Evolutionary conservation across 2,797 vertebrate genomes (phyloP).

Genomic region (Pseudochaenichthys georgianus): DNA sequence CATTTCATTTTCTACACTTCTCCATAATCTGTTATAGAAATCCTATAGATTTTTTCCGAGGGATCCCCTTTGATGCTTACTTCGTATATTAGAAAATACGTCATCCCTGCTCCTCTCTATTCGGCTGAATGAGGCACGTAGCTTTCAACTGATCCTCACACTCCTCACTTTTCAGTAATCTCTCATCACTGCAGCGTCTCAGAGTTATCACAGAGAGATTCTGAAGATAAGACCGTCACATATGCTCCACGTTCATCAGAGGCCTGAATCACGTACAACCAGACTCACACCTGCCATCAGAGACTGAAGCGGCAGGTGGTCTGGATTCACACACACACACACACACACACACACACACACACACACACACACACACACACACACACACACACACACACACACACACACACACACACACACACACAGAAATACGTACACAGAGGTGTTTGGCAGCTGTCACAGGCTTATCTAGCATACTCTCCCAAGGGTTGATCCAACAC

Average conservation of each 20-base stretch:
- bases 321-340: conserved; percentile 64
- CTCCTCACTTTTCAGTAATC: conserved; percentile 71
- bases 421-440: conserved; percentile 43
- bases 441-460: conserved; percentile 84
- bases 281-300: conserved; percentile 72
- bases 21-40: too few relatives aligned
- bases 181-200: conserved; percentile 63
- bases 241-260: conserved; percentile 63
- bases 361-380: conserved; percentile 43
- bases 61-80: too few relatives aligned
- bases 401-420: conserved; percentile 45
- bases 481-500: conserved; percentile 69
- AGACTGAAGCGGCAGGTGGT: conserved; percentile 75
- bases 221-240: conserved; percentile 65
- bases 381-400: conserved; percentile 44
- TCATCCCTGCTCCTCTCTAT: background rate
- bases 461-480: conserved; percentile 77
- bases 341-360: conserved; percentile 26
- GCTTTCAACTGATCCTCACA: conserved; percentile 27
- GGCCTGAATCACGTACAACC: conserved; percentile 60
- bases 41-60: too few relatives aligned
- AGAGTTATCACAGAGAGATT: conserved; percentile 67
- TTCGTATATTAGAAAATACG: too few relatives aligned
- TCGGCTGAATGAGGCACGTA: conserved; percentile 16
- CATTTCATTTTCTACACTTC: too few relatives aligned